Evolutionary conservation across 2,888 invertebrate species (phyloP).

Genomic region (Cordilura impudica): DNA sequence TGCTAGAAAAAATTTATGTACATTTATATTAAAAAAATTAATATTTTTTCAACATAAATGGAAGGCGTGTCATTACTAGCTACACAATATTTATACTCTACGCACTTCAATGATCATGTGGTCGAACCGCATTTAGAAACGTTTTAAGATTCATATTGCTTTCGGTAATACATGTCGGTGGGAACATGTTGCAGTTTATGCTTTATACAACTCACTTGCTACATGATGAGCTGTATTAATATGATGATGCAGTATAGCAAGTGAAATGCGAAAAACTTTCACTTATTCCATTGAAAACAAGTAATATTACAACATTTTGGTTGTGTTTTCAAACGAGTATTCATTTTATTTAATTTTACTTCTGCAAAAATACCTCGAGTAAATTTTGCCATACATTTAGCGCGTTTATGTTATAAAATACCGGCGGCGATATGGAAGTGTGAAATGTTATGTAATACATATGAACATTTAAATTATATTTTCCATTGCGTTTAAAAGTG

Average conservation of each 20-base stretch:
- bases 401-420: not conserved
- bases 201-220: not conserved
- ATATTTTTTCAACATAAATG: too few species aligned
- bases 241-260: slow-evolving; percentile 23
- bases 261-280: slow-evolving; percentile 56
- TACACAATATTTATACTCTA: slow-evolving; percentile 5
- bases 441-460: slow-evolving; percentile 33
- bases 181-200: slow-evolving; percentile 28
- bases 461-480: too few species aligned
- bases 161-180: too few species aligned
- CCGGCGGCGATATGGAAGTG: not conserved
- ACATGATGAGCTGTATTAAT: not conserved
- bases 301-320: slow-evolving; percentile 36
- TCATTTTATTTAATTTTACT: not conserved
- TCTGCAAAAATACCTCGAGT: slow-evolving; percentile 5
- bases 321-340: not conserved
- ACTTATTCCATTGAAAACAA: slow-evolving; percentile 44
- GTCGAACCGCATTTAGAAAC: slow-evolving; percentile 7
- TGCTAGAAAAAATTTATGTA: too few species aligned
- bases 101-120: slow-evolving; percentile 19
- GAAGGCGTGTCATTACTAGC: slow-evolving; percentile 21
- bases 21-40: too few species aligned
- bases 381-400: slow-evolving; percentile 4
- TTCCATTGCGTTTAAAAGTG: not conserved
- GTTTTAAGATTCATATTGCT: slow-evolving; percentile 2